Evolutionary conservation across 1,140 invertebrate species (phyloP), one percentile per base, ranked within the genome.

Genomic region (Temnothorax nylanderi): DNA sequence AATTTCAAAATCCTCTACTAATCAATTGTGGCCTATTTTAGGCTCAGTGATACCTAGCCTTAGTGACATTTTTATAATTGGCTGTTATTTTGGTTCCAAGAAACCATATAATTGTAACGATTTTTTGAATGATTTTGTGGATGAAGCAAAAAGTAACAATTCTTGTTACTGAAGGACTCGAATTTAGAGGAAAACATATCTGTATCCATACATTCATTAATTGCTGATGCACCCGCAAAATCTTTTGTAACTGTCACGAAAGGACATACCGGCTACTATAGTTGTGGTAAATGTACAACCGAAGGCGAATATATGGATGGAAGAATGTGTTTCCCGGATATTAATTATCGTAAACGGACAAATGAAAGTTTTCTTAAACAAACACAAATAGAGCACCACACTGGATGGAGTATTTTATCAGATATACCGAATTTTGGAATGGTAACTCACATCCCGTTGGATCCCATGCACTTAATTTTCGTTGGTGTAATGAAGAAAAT

Each of bases 21-120:
- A 21, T 69, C 65, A 69, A 69, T 47, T 69, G 65, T 69, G 65
- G 65, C n/a, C 41, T 69, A 69, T 69, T 69, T 69, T 69, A 47
- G 41, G 65, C n/a, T 69, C 41, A 3, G 65, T 69, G n/a, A 10
- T 1, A 26, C 65, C 65, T 8, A 58, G 5, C 56, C 10, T 58
- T 58, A 0, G 8, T 58, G 10, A 0, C 3, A 26, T 58, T 58
- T 58, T 58, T 58, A 3, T 58, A 3, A 58, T 58, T 58, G 56
- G 56, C 21, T 58, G 56, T 58, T 58, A 58, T 11, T 58, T 58
- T 58, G 21, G 56, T 11, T 11, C 8, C 8, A 58, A 58, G 2
- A 58, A 58, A 58, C 56, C 21, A 58, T 58, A 58, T 7, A 2
- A 58, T 58, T 58, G 21, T 58, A 58, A 58, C 3, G 21, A 58